Percentiles rank a stretch among this genome's conserved stretches.
Conservation (phyloP, 2,797 vertebrate genomes). For the Perodicticus potto region DNA sequence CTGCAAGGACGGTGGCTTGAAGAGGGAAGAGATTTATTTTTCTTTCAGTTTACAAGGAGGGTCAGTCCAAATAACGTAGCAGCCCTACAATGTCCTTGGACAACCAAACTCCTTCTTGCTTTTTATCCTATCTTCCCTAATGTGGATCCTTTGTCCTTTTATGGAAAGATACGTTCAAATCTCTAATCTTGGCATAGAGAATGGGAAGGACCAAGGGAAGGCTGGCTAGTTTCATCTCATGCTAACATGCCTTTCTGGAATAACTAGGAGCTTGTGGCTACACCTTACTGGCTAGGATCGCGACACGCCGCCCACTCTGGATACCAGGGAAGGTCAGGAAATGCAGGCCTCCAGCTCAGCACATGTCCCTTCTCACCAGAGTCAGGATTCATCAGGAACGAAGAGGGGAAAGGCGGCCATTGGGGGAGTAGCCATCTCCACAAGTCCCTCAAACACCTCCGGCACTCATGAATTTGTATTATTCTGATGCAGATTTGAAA, state of each 20-base stretch:
- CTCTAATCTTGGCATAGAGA: slow-evolving; percentile 19
- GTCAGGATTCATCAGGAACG: neutral
- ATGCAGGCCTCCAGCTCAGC: neutral
- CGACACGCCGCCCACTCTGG: neutral
- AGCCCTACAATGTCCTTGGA: neutral
- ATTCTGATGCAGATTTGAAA: neutral
- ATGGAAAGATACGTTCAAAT: slow-evolving; percentile 52
- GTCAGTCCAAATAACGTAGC: neutral
- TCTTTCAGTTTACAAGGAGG: slow-evolving; percentile 45
- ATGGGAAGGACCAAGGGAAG: neutral
- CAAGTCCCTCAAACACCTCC: neutral
- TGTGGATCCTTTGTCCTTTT: slow-evolving; percentile 59
- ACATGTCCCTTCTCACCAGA: neutral
- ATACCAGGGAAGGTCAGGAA: neutral
- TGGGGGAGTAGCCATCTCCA: neutral
- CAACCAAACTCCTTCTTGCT: slow-evolving; percentile 27
- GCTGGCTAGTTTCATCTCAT: neutral
- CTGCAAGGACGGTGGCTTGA: slow-evolving; percentile 16
- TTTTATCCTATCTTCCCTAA: neutral
- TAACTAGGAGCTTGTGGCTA: neutral
- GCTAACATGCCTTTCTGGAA: neutral
- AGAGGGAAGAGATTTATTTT: slow-evolving; percentile 53
- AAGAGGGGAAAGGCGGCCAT: neutral
- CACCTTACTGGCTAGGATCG: neutral
- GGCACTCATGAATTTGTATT: neutral